Percentiles rank a stretch among this genome's conserved stretches.
Conservation (phyloP, 2,888 invertebrate genomes). For the Agriopis marginaria region DNA sequence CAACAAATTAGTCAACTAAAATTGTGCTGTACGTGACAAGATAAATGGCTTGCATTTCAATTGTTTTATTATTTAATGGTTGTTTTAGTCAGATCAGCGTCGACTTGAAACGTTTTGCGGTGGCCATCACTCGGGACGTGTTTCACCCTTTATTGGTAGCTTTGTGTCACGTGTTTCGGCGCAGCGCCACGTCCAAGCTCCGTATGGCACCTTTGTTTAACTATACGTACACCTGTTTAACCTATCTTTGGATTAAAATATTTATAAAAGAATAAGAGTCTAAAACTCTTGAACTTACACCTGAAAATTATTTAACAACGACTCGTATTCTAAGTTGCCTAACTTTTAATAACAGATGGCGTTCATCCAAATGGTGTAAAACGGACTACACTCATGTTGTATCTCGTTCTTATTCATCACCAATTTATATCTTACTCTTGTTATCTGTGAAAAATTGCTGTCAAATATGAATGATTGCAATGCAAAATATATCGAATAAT, state of each 20-base stretch:
- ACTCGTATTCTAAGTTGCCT: background rate
- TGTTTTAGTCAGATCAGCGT: background rate
- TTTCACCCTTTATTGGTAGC: slow-evolving; percentile 74
- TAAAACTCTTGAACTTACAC: background rate
- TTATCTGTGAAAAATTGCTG: slow-evolving; percentile 23
- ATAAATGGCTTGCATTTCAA: background rate
- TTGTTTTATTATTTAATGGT: background rate
- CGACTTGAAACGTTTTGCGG: background rate
- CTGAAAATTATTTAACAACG: background rate
- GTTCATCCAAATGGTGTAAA: slow-evolving; percentile 19
- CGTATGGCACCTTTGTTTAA: slow-evolving; percentile 14
- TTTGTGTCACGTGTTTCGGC: slow-evolving; percentile 52
- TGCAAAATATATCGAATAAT: slow-evolving; percentile 13
- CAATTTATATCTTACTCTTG: background rate
- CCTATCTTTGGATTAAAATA: background rate
- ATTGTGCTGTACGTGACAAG: background rate
- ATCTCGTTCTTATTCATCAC: slow-evolving; percentile 9
- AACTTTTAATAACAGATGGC: background rate
- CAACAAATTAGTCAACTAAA: background rate
- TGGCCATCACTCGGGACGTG: slow-evolving; percentile 49
- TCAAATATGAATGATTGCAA: slow-evolving; percentile 36
- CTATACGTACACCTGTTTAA: slow-evolving; percentile 2
- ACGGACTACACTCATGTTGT: slow-evolving; percentile 4
- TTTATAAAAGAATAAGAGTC: background rate
- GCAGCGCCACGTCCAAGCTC: slow-evolving; percentile 29